phyloP scores from a whole-genome alignment of 2,888 invertebrate genomes.

The Ormyrus nitidulus region DNA sequence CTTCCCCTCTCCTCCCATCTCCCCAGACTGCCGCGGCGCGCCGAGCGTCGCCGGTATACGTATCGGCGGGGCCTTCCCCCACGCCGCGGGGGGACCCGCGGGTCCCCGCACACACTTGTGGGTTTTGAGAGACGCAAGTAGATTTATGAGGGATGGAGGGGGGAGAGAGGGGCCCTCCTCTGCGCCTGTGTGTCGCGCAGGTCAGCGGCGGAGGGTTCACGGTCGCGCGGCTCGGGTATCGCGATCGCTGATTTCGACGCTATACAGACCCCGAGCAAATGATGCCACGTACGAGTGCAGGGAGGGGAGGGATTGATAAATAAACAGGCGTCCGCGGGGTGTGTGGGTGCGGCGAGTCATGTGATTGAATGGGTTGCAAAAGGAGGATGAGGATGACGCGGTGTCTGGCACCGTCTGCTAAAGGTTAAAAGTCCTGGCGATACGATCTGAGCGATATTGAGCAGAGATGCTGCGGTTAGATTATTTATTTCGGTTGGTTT shows the following conservation, averaged over 20 bases:
- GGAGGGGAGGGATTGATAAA: slow-evolving; percentile 25
- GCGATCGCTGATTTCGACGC: slow-evolving; percentile 28
- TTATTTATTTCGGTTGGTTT: too few species aligned
- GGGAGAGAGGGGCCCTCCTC: background rate
- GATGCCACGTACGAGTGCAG: background rate
- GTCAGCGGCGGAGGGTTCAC: slow-evolving; percentile 71
- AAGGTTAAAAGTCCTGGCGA: background rate
- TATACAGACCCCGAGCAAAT: background rate
- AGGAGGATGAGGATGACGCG: slow-evolving; percentile 15
- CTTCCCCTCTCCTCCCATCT: background rate
- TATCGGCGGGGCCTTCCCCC: slow-evolving; percentile 15
- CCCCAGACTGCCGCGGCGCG: slow-evolving; percentile 1
- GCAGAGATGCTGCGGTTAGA: too few species aligned
- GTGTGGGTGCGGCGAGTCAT: slow-evolving; percentile 19
- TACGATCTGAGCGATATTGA: too few species aligned
- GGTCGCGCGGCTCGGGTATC: slow-evolving; percentile 64
- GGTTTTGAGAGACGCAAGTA: slow-evolving; percentile 38
- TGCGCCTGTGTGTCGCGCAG: slow-evolving; percentile 71
- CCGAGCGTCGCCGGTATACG: slow-evolving; percentile 10
- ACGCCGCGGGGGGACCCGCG: background rate
- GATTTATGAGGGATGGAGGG: slow-evolving; percentile 49
- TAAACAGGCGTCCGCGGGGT: slow-evolving; percentile 9
- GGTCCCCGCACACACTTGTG: slow-evolving; percentile 10
- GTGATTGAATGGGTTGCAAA: slow-evolving; percentile 34
- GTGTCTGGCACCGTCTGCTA: background rate